Percentiles rank a stretch among this genome's conserved stretches.
These are phyloP conservation scores for Toxostoma redivivum DNA, from an alignment of 2,113 vertebrate species.

Conservation along the genomic window DNA sequence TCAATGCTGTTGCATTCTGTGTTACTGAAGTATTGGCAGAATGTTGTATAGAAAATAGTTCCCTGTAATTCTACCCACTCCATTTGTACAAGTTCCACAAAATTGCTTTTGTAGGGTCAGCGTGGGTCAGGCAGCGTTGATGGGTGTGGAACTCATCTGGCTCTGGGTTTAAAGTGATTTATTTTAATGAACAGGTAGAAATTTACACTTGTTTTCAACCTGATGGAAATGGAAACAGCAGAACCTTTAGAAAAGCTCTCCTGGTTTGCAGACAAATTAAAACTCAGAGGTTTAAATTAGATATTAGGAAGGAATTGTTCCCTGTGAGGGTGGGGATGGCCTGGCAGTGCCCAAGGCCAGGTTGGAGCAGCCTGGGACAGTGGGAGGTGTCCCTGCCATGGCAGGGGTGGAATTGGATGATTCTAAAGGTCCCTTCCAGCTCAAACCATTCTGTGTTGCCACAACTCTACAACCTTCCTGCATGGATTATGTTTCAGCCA, in stretches of 20 bases:
- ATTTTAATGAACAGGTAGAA: neutral
- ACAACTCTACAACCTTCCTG: fast-evolving
- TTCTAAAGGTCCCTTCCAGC: neutral
- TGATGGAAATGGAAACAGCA: neutral
- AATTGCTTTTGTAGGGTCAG: neutral
- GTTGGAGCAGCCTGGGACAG: fast-evolving
- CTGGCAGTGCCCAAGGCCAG: neutral
- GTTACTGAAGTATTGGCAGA: neutral
- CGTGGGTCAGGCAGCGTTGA: neutral
- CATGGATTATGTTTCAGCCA: neutral
- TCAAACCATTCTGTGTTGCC: neutral
- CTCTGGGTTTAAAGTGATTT: neutral
- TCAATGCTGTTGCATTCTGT: neutral
- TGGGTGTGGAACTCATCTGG: fast-evolving
- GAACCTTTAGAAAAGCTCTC: neutral
- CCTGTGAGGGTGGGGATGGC: fast-evolving
- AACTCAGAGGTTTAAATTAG: neutral
- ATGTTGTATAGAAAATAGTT: fast-evolving
- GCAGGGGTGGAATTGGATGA: fast-evolving
- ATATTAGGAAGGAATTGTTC: fast-evolving
- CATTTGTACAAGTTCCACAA: neutral
- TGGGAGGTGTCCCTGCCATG: neutral
- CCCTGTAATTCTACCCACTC: neutral
- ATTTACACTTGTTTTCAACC: neutral
- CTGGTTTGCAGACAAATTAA: too few relatives aligned